Conservation (phyloP, 2,113 vertebrate genomes). For the mouse (Mus musculus) region DNA sequence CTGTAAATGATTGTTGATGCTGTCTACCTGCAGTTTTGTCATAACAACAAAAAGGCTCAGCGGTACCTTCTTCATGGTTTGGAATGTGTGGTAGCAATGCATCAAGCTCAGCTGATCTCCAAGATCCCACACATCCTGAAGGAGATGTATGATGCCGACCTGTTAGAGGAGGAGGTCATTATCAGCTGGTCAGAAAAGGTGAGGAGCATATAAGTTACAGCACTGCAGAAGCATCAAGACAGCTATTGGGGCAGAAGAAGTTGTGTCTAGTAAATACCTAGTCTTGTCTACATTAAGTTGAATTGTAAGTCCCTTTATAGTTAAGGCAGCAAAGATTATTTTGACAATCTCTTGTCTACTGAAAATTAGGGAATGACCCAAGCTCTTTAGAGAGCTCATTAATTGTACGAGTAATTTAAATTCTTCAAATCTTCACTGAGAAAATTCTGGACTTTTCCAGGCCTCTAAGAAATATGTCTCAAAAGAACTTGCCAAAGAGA, state of each 20-base stretch:
- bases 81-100: conserved; percentile 97
- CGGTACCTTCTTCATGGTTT: conserved; percentile 97
- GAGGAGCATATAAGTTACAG: accelerated
- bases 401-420: neutral
- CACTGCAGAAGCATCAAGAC: neutral
- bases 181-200: conserved; percentile 98
- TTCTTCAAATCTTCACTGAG: neutral
- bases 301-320: neutral
- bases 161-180: conserved; percentile 97
- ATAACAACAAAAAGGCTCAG: conserved; percentile 99
- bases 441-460: conserved; percentile 81
- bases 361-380: neutral
- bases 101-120: conserved; percentile 94
- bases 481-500: conserved; percentile 99
- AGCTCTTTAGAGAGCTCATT: neutral
- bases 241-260: too few species aligned
- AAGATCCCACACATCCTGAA: conserved; percentile 97
- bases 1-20: neutral
- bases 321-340: neutral
- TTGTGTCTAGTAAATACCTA: neutral
- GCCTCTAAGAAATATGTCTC: conserved; percentile 98
- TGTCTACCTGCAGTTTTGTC: conserved; percentile 92
- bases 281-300: neutral
- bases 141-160: conserved; percentile 97
- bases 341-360: neutral